Percentiles rank a stretch among this genome's conserved stretches.
Conservation (phyloP, 2,113 vertebrate genomes). For the Rutilus rutilus region DNA sequence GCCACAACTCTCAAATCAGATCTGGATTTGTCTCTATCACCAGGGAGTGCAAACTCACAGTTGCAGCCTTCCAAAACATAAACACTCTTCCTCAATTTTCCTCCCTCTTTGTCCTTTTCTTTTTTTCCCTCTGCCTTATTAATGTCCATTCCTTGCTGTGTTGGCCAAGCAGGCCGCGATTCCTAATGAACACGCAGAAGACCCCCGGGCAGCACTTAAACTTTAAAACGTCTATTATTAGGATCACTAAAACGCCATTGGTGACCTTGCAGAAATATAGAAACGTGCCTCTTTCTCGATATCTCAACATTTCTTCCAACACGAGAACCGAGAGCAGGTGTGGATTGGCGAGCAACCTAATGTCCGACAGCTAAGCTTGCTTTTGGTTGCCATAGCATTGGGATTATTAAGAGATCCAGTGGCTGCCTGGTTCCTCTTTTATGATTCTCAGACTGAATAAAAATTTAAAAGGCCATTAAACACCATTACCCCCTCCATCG, state of each 20-base stretch:
- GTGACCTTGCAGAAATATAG: slow-evolving; percentile 92
- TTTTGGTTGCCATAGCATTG: slow-evolving; percentile 88
- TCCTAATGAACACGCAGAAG: slow-evolving; percentile 95
- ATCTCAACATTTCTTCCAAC: neutral
- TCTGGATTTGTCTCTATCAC: slow-evolving; percentile 88
- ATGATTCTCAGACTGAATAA: slow-evolving; percentile 87
- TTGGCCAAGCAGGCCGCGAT: slow-evolving; percentile 84
- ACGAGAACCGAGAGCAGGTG: slow-evolving; percentile 69
- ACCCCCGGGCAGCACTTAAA: slow-evolving; percentile 97
- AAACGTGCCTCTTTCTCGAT: slow-evolving; percentile 70
- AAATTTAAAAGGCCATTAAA: slow-evolving; percentile 96
- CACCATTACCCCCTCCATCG: slow-evolving; percentile 84
- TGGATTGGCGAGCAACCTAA: slow-evolving; percentile 77
- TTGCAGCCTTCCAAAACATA: slow-evolving; percentile 45
- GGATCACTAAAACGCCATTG: slow-evolving; percentile 89
- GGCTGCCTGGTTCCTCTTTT: slow-evolving; percentile 86
- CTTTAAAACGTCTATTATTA: slow-evolving; percentile 99
- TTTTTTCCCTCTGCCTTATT: slow-evolving; percentile 78
- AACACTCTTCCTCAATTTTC: slow-evolving; percentile 20
- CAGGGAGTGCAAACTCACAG: slow-evolving; percentile 87
- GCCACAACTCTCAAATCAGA: slow-evolving; percentile 85
- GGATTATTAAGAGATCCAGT: slow-evolving; percentile 89
- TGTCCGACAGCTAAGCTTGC: slow-evolving; percentile 84
- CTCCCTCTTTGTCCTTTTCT: slow-evolving; percentile 71
- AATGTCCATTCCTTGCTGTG: slow-evolving; percentile 88